These are phyloP conservation scores for Tridacna crocea DNA, from an alignment of 2,888 invertebrate genomes.

Conservation along the genomic window DNA sequence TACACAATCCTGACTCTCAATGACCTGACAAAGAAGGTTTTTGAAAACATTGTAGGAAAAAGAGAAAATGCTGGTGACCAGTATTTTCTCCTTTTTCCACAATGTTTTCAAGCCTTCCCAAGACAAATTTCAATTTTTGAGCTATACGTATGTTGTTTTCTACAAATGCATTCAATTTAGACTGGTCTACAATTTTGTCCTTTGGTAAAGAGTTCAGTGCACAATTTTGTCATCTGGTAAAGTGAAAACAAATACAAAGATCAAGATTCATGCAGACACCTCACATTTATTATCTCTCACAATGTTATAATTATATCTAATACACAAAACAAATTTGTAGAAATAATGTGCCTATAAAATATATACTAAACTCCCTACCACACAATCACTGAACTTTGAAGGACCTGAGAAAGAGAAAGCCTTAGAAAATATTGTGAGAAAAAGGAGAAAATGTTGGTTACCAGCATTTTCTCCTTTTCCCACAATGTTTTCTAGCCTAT, in stretches of 20 bases:
- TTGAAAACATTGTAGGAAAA: too few species aligned
- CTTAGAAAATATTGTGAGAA: background rate
- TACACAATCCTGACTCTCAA: too few species aligned
- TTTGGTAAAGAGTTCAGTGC: too few species aligned
- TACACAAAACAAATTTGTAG: background rate
- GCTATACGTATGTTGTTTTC: background rate
- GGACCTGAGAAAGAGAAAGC: background rate
- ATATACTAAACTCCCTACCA: background rate
- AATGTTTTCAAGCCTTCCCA: too few species aligned
- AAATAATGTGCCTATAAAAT: background rate
- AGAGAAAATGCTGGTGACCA: too few species aligned
- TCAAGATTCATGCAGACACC: background rate
- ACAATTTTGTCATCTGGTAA: background rate
- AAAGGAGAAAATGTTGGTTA: background rate
- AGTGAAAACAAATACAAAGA: background rate
- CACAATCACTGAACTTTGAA: background rate
- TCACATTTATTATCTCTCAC: background rate
- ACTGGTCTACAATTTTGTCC: background rate
- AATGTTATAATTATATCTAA: background rate
- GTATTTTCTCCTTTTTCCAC: too few species aligned
- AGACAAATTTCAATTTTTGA: background rate
- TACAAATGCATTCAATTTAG: background rate
- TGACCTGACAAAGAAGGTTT: too few species aligned
- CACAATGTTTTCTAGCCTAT: background rate
- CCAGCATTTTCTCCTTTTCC: constrained; percentile 3